These are phyloP conservation scores for Scomber scombrus DNA, from an alignment of 2,113 vertebrate species.

Conservation along the genomic window DNA sequence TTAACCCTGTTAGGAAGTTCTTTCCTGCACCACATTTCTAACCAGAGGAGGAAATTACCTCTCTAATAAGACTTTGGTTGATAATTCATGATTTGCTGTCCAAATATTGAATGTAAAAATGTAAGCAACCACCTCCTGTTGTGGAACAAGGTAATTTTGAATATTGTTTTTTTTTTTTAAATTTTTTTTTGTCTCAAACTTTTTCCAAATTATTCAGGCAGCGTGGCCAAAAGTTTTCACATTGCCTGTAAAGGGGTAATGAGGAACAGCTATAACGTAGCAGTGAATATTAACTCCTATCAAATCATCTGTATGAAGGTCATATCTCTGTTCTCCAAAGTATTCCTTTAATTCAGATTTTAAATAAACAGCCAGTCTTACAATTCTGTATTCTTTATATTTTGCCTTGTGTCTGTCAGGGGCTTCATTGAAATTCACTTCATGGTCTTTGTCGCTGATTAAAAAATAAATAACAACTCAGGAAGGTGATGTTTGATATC, in stretches of 20 bases:
- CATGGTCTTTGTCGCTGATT: not conserved
- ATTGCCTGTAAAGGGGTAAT: not conserved
- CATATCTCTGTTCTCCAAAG: not conserved
- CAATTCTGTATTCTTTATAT: not conserved
- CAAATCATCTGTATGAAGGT: slow-evolving; percentile 9
- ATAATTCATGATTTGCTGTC: not conserved
- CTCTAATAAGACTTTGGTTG: not conserved
- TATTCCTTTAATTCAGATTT: slow-evolving; percentile 1
- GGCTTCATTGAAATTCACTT: not conserved
- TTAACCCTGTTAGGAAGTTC: not conserved
- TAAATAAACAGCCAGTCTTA: not conserved
- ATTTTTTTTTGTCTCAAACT: not conserved
- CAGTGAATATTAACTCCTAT: slow-evolving; percentile 27
- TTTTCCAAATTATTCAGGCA: not conserved
- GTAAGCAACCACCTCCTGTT: not conserved
- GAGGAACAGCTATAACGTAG: not conserved
- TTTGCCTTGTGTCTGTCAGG: not conserved
- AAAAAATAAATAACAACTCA: slow-evolving; percentile 1
- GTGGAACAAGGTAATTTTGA: not conserved
- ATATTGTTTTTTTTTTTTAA: too few species aligned
- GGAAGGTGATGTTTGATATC: not conserved
- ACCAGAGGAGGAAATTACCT: not conserved
- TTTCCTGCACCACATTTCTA: slow-evolving; percentile 11
- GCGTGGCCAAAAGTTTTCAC: not conserved
- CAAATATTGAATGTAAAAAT: not conserved